phyloP scores from a whole-genome alignment of 2,113 vertebrate genomes.

The Triplophysa dalaica region DNA sequence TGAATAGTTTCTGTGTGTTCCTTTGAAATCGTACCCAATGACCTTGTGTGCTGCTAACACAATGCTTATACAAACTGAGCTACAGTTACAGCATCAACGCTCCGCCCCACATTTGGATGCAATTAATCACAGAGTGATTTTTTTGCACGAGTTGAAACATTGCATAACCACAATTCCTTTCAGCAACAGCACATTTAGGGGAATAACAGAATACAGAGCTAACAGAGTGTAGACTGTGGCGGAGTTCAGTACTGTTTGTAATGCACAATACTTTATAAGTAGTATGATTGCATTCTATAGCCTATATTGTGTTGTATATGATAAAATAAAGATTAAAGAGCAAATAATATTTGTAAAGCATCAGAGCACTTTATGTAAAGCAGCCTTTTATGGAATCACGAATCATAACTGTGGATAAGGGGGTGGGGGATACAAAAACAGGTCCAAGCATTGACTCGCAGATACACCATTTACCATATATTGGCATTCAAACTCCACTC shows the following conservation, averaged over 20 bases:
- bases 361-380: neutral
- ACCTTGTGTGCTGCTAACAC: too few relatives aligned
- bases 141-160: neutral
- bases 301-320: neutral
- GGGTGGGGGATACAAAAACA: neutral
- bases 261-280: neutral
- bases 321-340: neutral
- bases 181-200: neutral
- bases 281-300: neutral
- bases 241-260: neutral
- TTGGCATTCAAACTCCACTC: conserved; percentile 4
- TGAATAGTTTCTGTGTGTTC: too few relatives aligned
- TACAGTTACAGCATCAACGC: conserved; percentile 28
- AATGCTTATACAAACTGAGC: neutral
- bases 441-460: neutral
- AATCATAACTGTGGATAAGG: neutral
- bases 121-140: conserved; percentile 16
- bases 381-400: conserved; percentile 2
- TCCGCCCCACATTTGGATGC: conserved; percentile 16
- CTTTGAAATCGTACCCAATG: too few relatives aligned
- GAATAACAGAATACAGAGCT: too few relatives aligned
- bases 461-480: neutral
- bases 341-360: neutral
- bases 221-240: too few relatives aligned
- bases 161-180: neutral